Evolutionary conservation across 2,888 invertebrate genomes (phyloP), one percentile per base, ranked within the genome.

Genomic region (Campoletis raptor): DNA sequence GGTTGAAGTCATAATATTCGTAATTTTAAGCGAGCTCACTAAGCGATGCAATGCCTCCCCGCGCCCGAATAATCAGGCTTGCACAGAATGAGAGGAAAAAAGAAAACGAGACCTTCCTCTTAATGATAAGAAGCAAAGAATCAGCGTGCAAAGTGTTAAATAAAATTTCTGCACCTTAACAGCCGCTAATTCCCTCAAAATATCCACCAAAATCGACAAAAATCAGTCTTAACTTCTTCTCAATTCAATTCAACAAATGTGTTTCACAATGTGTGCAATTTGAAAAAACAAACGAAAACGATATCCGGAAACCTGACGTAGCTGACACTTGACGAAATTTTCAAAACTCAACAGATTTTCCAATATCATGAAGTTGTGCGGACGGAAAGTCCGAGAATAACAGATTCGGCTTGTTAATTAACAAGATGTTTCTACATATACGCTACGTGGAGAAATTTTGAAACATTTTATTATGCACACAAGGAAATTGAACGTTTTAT

Each of bases 1-100:
- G 91, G 92, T 92, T 92, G 91, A 92, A 93, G 93, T 93, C 93
- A 90, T 88, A 89, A 93, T 93, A 94, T 94, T 93, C 93, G 93
- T 93, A 94, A 93, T 93, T 94, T 93, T 92, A 92, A 92, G 92
- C 92, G 85, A 85, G 72, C 57, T 36, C 67, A 45, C 42, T 37
- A 73, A 67, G 72, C 83, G 83, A 83, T 73, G 80, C 80, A 84
- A 52, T 52, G 45, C 57, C 48, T 61, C 57, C 61, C 61, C 15
- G 7, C 36, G 40, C 21, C 74, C 40, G 42, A 69, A 66, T 66
- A 69, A 66, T 66, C 40, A 40, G 61, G 61, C 76, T 24, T 30
- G 76, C 57, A 57, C 74, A 18, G 52, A 78, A 67, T 66, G 67
- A 78, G 52, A 67, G 36, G 24, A 24, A 24, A 42, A 42, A 40